Evolutionary conservation across 2,888 invertebrate species (phyloP).

Genomic region (Germaria angustata): DNA sequence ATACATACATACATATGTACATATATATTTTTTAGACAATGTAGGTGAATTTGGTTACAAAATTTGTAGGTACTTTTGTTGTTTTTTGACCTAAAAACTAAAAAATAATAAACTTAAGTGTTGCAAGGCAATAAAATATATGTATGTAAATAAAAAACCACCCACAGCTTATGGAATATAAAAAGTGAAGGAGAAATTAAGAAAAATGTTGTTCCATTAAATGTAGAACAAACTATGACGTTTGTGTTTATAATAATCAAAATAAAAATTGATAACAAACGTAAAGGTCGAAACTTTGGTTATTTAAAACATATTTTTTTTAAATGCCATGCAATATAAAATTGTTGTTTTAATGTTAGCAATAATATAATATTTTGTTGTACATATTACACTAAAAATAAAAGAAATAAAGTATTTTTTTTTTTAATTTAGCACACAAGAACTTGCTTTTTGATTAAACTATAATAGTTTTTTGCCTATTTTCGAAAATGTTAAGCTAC

Average conservation of each 20-base stretch:
- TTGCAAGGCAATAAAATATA: conserved; percentile 36
- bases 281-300: neutral
- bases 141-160: conserved; percentile 3
- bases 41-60: conserved; percentile 39
- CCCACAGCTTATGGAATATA: conserved; percentile 30
- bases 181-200: neutral
- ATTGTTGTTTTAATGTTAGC: neutral
- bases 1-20: too few species aligned
- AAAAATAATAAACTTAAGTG: conserved; percentile 33
- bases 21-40: neutral
- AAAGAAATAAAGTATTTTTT: too few species aligned
- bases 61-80: neutral
- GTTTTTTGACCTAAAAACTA: conserved; percentile 51
- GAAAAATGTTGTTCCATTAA: neutral
- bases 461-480: too few species aligned
- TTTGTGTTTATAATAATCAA: neutral
- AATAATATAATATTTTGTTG: neutral
- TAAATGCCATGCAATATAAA: neutral
- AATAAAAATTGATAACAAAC: conserved; percentile 9
- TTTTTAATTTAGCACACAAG: too few species aligned
- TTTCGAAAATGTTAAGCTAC: too few species aligned
- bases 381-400: neutral
- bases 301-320: neutral
- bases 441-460: too few species aligned
- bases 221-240: conserved; percentile 43